Evolutionary conservation across 2,888 invertebrate genomes (phyloP).

Genomic region (Acronicta psi): DNA sequence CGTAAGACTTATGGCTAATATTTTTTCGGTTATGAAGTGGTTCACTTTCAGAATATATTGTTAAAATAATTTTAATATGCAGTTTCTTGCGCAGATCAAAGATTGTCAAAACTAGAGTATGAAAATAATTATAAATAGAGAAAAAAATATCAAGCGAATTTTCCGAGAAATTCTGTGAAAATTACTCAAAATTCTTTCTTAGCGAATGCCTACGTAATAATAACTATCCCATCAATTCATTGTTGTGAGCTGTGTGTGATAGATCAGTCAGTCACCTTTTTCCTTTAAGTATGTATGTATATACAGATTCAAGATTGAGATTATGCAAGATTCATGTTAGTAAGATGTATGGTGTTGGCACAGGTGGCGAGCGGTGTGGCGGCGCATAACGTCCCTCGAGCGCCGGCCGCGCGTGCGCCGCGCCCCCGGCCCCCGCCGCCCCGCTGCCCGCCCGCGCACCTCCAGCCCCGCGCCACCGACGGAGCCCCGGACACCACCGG

Average conservation of each 20-base stretch:
- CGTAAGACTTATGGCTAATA: conserved; percentile 55
- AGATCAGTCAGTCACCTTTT: too few species aligned
- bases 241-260: too few species aligned
- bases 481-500: conserved; percentile 57
- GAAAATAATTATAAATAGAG: too few species aligned
- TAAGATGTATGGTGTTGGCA: conserved; percentile 3
- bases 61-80: background rate
- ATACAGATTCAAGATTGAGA: too few species aligned
- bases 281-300: too few species aligned
- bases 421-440: conserved; percentile 59
- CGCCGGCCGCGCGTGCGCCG: conserved; percentile 58
- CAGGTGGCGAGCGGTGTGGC: conserved; percentile 89
- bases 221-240: too few species aligned
- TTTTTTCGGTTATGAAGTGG: conserved; percentile 26
- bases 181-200: too few species aligned
- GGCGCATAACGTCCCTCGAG: conserved; percentile 72
- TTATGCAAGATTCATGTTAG: too few species aligned
- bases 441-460: conserved; percentile 56
- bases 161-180: too few species aligned
- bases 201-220: too few species aligned
- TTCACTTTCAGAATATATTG: background rate
- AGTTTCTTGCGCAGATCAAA: background rate
- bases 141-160: too few species aligned
- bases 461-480: conserved; percentile 58
- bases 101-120: too few species aligned